Evolutionary conservation across 2,888 invertebrate species (phyloP).

Genomic region (Loripinus fragilis): DNA sequence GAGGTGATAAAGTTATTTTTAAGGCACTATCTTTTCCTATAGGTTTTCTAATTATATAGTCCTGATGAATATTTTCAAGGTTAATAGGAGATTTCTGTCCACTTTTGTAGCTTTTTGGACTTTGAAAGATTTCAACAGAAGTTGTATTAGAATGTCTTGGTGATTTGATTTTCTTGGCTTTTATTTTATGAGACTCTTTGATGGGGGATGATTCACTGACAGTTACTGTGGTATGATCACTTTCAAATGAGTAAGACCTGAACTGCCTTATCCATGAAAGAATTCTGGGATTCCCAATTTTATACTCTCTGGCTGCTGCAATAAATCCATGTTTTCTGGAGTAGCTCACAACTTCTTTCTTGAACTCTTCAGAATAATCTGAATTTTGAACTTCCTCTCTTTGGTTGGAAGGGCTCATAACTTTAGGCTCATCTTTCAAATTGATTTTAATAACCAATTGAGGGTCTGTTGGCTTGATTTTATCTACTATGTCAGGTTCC

Average conservation of each 20-base stretch:
- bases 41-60: conserved; percentile 51
- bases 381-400: neutral
- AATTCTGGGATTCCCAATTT: conserved; percentile 14
- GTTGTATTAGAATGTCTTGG: neutral
- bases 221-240: neutral
- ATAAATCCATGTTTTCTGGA: conserved; percentile 55
- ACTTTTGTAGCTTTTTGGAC: conserved; percentile 2
- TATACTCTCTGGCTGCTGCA: conserved; percentile 52
- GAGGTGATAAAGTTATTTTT: conserved; percentile 56
- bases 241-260: neutral
- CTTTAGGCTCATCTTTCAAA: conserved; percentile 6
- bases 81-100: neutral
- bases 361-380: conserved; percentile 24
- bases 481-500: too few relatives aligned
- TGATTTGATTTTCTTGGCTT: neutral
- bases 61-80: conserved; percentile 47
- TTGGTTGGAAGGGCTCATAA: neutral
- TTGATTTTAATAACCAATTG: neutral
- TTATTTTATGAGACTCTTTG: neutral
- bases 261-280: conserved; percentile 6
- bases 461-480: neutral
- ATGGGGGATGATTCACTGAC: neutral
- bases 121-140: neutral
- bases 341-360: conserved; percentile 51
- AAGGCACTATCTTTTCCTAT: conserved; percentile 43